These are phyloP conservation scores for Pollicipes pollicipes DNA, from an alignment of 1,140 invertebrate species.

Conservation along the genomic window DNA sequence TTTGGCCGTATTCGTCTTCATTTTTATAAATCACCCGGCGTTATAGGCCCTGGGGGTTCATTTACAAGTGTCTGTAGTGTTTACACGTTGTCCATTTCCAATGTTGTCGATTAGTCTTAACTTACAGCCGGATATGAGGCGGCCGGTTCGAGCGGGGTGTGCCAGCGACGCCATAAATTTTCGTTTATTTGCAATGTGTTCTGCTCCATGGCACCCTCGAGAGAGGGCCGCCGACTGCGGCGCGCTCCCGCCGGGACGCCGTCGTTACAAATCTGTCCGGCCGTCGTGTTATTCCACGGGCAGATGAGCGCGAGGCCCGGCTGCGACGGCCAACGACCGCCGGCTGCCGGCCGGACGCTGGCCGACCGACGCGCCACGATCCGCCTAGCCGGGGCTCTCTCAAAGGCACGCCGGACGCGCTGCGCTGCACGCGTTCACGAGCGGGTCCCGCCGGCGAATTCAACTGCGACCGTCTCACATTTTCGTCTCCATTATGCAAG, in stretches of 20 bases:
- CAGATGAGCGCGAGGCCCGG: too few species aligned
- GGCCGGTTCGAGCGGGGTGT: background rate
- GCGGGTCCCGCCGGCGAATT: too few species aligned
- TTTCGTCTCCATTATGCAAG: background rate
- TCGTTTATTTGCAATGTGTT: conserved; percentile 2
- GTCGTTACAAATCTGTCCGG: background rate
- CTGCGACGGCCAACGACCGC: too few species aligned
- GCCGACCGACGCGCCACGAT: too few species aligned
- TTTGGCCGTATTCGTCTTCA: background rate
- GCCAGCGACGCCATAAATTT: background rate
- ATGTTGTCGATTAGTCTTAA: conserved; percentile 1
- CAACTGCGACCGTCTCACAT: background rate
- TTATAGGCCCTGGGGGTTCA: background rate
- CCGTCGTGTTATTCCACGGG: background rate
- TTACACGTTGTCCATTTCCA: background rate
- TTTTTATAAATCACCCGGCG: background rate
- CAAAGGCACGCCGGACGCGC: too few species aligned
- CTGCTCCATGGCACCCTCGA: background rate
- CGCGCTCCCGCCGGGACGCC: too few species aligned
- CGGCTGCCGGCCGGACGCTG: too few species aligned
- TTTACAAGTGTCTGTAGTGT: background rate
- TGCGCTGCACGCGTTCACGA: too few species aligned
- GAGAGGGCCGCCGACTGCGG: background rate
- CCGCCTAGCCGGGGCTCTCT: too few species aligned
- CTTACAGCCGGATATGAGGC: background rate